phyloP scores from a whole-genome alignment of 2,888 invertebrate species.

The Macaria liturata region DNA sequence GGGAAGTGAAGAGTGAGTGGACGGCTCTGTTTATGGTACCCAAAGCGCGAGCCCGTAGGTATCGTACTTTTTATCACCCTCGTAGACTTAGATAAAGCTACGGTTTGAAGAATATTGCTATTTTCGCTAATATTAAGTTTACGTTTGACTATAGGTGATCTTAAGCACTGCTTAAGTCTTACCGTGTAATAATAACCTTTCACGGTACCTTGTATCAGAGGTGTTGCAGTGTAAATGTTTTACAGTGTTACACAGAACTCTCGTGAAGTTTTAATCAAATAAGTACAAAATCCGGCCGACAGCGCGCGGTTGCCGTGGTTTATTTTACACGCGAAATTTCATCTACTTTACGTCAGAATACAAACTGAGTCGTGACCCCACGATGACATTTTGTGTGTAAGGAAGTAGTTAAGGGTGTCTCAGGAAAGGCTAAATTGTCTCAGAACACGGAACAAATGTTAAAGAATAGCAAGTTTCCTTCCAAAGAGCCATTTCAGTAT shows the following conservation, averaged over 20 bases:
- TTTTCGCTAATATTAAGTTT: too few relatives aligned
- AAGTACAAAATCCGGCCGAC: too few relatives aligned
- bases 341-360: slow-evolving; percentile 8
- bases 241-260: too few relatives aligned
- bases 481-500: not conserved
- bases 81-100: too few relatives aligned
- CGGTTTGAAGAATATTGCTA: too few relatives aligned
- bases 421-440: slow-evolving; percentile 28
- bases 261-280: too few relatives aligned
- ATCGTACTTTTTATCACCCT: not conserved
- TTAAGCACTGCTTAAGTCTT: too few relatives aligned
- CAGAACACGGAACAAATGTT: slow-evolving; percentile 20
- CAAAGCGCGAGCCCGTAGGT: slow-evolving; percentile 7
- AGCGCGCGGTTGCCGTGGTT: not conserved
- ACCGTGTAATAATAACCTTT: too few relatives aligned
- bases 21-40: slow-evolving; percentile 7
- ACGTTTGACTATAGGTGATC: too few relatives aligned
- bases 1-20: slow-evolving; percentile 9
- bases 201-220: too few relatives aligned
- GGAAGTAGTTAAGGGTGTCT: slow-evolving; percentile 28
- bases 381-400: slow-evolving; percentile 29
- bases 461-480: slow-evolving; percentile 18
- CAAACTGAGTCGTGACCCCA: slow-evolving; percentile 19
- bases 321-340: slow-evolving; percentile 4
- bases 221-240: too few relatives aligned